Conservation (phyloP, 2,888 invertebrate species). For the Morpho deidamia region DNA sequence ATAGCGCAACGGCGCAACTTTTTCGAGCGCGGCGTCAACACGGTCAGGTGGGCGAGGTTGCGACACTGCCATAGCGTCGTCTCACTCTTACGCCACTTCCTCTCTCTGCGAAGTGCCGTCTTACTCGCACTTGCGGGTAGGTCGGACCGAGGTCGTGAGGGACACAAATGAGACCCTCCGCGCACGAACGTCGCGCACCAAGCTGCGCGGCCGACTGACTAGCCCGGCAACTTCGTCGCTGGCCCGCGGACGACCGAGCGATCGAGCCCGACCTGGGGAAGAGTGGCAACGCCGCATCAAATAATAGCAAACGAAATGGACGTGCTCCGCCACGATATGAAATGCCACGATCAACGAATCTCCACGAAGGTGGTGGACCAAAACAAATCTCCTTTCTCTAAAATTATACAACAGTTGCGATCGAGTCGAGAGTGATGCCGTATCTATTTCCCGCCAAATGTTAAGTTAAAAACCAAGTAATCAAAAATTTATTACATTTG, state of each 20-base stretch:
- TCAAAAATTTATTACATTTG: not conserved
- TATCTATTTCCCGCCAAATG: constrained; percentile 48
- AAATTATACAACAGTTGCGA: constrained; percentile 70
- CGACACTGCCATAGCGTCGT: constrained; percentile 69
- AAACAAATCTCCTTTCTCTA: constrained; percentile 77
- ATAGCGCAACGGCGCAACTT: constrained; percentile 78
- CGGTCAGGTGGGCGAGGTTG: constrained; percentile 79
- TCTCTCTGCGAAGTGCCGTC: constrained; percentile 41
- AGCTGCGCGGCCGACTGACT: constrained; percentile 77
- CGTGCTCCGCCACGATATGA: constrained; percentile 60
- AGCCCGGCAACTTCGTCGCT: constrained; percentile 34
- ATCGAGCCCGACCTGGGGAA: constrained; percentile 44
- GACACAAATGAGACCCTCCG: constrained; percentile 58
- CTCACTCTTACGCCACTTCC: constrained; percentile 40
- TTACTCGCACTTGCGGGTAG: constrained; percentile 51
- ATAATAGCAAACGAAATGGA: constrained; percentile 64
- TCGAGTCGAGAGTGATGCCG: constrained; percentile 40
- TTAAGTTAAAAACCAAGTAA: constrained; percentile 2
- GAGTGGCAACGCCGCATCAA: constrained; percentile 68
- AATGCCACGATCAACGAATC: constrained; percentile 64
- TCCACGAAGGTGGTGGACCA: constrained; percentile 67
- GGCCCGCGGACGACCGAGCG: constrained; percentile 41
- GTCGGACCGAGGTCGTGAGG: constrained; percentile 38
- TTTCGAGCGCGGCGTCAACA: constrained; percentile 77
- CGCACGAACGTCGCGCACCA: constrained; percentile 75